A percentile compares a stretch with the other conserved stretches of the same genome.
These are phyloP conservation scores for Protaetia brevitarsis DNA, from an alignment of 1,140 invertebrate species.

Conservation along the genomic window DNA sequence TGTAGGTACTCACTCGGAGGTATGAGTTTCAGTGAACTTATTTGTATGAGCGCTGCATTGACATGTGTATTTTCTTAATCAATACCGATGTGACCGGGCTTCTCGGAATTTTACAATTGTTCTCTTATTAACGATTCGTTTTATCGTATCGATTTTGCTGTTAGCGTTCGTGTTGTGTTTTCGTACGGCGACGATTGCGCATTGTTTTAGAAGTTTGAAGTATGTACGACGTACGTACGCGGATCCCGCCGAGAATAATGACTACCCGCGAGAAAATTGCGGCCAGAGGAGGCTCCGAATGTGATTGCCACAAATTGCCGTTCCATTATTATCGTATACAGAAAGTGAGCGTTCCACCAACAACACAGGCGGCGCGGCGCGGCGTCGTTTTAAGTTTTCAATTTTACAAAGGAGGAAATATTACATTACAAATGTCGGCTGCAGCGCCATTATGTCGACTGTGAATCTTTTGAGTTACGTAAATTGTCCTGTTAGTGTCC, in stretches of 20 bases:
- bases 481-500: too few relatives aligned
- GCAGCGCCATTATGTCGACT: not conserved
- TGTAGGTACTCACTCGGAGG: slow-evolving; percentile 19
- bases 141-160: slow-evolving; percentile 12
- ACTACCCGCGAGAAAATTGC: not conserved
- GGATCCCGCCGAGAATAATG: not conserved
- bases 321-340: not conserved
- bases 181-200: not conserved
- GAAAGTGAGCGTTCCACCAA: not conserved
- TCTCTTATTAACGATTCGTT: slow-evolving; percentile 19
- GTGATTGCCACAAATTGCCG: slow-evolving; percentile 4
- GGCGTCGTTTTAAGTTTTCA: slow-evolving; percentile 10
- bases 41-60: slow-evolving; percentile 21
- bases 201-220: slow-evolving; percentile 4
- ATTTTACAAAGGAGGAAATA: not conserved
- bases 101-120: slow-evolving; percentile 26
- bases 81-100: slow-evolving; percentile 18
- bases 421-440: not conserved
- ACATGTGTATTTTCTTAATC: slow-evolving; percentile 29
- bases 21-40: not conserved
- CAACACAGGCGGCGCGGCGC: too few relatives aligned
- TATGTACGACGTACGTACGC: not conserved
- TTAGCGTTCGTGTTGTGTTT: slow-evolving; percentile 7
- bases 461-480: too few relatives aligned
- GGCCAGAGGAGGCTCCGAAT: not conserved